Evolutionary conservation across 2,888 invertebrate genomes (phyloP).

Genomic region (Drymonia ruficornis): DNA sequence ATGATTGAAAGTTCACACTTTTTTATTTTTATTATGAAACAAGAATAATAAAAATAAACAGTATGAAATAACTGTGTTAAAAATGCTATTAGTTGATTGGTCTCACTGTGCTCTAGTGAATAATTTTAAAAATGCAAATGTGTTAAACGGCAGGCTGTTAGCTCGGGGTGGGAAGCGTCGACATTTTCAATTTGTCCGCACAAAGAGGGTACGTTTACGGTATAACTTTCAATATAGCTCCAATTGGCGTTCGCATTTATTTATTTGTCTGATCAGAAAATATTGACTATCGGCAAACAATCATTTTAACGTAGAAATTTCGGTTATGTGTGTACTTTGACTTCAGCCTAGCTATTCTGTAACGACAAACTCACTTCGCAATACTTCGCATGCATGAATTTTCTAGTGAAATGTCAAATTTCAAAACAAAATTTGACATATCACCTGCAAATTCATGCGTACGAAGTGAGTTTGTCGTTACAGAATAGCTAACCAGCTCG

Average conservation of each 20-base stretch:
- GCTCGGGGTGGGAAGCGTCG: neutral
- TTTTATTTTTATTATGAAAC: neutral
- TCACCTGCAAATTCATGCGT: too few species aligned
- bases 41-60: neutral
- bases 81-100: slow-evolving; percentile 5
- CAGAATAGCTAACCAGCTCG: too few species aligned
- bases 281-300: too few species aligned
- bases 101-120: slow-evolving; percentile 3
- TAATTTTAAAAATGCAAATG: slow-evolving; percentile 1
- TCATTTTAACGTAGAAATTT: too few species aligned
- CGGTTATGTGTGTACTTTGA: too few species aligned
- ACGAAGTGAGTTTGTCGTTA: too few species aligned
- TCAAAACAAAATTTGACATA: too few species aligned
- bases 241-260: neutral
- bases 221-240: neutral
- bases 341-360: too few species aligned
- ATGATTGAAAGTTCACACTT: neutral
- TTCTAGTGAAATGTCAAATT: too few species aligned
- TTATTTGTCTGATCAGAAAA: too few species aligned
- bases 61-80: neutral
- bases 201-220: neutral
- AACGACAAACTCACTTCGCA: too few species aligned
- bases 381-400: too few species aligned
- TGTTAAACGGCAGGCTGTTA: neutral
- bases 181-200: neutral